phyloP scores from a whole-genome alignment of 2,888 invertebrate species.

The Xylocampa areola region DNA sequence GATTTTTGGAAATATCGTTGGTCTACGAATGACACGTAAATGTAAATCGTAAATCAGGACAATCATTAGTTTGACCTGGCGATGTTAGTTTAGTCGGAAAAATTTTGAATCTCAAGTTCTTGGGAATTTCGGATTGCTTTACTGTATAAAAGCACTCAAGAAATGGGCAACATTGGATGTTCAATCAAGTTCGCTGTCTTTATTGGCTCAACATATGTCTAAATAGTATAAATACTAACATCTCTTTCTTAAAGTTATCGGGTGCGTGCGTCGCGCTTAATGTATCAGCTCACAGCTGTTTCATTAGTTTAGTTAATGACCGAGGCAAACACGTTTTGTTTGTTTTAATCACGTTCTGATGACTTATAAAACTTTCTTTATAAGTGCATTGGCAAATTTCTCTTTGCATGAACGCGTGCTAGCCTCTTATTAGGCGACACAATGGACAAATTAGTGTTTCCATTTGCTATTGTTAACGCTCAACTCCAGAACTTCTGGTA shows the following conservation, averaged over 20 bases:
- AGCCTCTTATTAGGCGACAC: conserved; percentile 65
- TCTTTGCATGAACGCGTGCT: conserved; percentile 71
- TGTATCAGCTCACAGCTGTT: conserved; percentile 56
- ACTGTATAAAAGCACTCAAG: conserved; percentile 7
- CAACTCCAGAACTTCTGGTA: conserved; percentile 62
- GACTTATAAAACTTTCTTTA: conserved; percentile 84
- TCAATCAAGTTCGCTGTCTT: background rate
- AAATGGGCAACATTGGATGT: background rate
- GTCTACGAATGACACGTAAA: conserved; percentile 19
- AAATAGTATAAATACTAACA: conserved; percentile 28
- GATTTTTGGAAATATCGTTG: conserved; percentile 25
- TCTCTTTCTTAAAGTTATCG: conserved; percentile 32
- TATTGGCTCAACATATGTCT: conserved; percentile 1
- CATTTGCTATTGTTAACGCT: conserved; percentile 72
- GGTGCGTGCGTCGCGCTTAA: conserved; percentile 38
- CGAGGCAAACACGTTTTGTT: conserved; percentile 75
- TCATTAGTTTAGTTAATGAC: conserved; percentile 63
- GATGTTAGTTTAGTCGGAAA: background rate
- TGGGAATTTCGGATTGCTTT: background rate
- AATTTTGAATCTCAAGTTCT: background rate
- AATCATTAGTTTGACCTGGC: conserved; percentile 22
- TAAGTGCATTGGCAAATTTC: conserved; percentile 86
- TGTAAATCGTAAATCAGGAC: conserved; percentile 25
- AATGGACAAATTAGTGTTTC: conserved; percentile 79
- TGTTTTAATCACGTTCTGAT: conserved; percentile 79